A percentile compares a stretch with the other conserved stretches of the same genome.
Conservation (phyloP, 1,140 invertebrate species). For the Drosophila suzukii region DNA sequence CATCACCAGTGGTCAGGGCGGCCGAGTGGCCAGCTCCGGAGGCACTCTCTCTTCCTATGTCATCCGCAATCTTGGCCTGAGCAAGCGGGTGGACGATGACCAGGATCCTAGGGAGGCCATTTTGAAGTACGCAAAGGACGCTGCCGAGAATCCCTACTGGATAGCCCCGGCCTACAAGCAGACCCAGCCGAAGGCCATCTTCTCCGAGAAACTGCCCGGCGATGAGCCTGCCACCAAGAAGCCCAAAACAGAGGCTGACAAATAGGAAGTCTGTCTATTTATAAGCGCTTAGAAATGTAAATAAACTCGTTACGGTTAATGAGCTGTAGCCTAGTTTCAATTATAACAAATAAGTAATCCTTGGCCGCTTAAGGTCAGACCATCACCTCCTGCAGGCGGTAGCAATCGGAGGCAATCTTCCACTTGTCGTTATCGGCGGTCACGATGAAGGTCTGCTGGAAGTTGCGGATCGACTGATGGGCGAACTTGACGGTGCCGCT, state of each 20-base stretch:
- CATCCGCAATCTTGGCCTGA: conserved; percentile 96
- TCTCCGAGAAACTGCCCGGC: conserved; percentile 83
- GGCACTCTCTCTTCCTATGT: conserved; percentile 99
- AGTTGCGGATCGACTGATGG: conserved; percentile 86
- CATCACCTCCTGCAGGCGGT: conserved; percentile 88
- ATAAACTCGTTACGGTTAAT: conserved; percentile 26
- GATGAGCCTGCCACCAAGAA: conserved; percentile 54
- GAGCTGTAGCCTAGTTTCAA: conserved; percentile 16
- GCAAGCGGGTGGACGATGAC: conserved; percentile 97
- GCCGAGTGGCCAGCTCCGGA: conserved; percentile 97
- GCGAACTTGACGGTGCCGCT: conserved; percentile 90
- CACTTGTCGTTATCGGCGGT: conserved; percentile 93
- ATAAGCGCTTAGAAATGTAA: conserved; percentile 28
- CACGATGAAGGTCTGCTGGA: conserved; percentile 93
- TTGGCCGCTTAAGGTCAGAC: conserved; percentile 3
- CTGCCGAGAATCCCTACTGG: conserved; percentile 98
- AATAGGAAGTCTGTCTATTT: conserved; percentile 16
- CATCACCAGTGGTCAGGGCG: conserved; percentile 94
- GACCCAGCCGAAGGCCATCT: conserved; percentile 93
- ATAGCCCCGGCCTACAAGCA: conserved; percentile 95
- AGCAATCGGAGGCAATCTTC: conserved; percentile 95
- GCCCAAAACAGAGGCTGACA: conserved; percentile 48
- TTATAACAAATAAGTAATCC: neutral
- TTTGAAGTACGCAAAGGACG: conserved; percentile 98
- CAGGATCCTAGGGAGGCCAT: conserved; percentile 98